phyloP scores from a whole-genome alignment of 2,797 vertebrate species.

The Toxotes lorentzi region DNA sequence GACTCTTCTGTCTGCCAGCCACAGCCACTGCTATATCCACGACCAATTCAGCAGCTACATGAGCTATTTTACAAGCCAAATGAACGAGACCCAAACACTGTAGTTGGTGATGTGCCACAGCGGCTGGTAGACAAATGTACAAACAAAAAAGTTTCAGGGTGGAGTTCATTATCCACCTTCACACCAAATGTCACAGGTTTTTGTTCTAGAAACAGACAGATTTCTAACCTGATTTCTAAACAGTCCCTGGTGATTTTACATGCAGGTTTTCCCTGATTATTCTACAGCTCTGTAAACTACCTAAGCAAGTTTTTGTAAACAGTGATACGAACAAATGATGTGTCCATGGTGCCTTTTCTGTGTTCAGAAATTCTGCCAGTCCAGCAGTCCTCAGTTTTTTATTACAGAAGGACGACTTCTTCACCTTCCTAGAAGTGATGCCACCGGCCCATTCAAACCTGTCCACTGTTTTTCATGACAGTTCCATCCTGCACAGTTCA shows the following conservation, averaged over 20 bases:
- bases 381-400: background rate
- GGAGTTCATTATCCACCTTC: constrained; percentile 11
- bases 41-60: background rate
- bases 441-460: background rate
- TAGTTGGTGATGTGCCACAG: constrained; percentile 6
- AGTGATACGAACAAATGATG: constrained; percentile 49
- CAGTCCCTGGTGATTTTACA: constrained; percentile 58
- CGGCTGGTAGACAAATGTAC: constrained; percentile 40
- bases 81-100: constrained; percentile 16
- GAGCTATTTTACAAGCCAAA: constrained; percentile 40
- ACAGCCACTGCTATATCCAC: background rate
- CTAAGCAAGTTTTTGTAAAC: constrained; percentile 69
- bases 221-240: constrained; percentile 62
- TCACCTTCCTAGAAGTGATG: background rate
- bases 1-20: constrained; percentile 15
- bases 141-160: constrained; percentile 12
- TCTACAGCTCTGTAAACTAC: constrained; percentile 72
- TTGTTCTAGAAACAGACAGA: constrained; percentile 41
- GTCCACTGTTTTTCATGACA: background rate
- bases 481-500: background rate
- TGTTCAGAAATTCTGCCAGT: constrained; percentile 1
- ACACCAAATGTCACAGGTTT: constrained; percentile 33
- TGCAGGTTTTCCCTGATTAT: constrained; percentile 74
- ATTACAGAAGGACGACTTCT: background rate
- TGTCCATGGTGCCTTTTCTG: background rate